Percentiles rank a stretch among this genome's conserved stretches.
Evolutionary conservation across 2,797 vertebrate genomes (phyloP).

Genomic region (Bovichtus variegatus): DNA sequence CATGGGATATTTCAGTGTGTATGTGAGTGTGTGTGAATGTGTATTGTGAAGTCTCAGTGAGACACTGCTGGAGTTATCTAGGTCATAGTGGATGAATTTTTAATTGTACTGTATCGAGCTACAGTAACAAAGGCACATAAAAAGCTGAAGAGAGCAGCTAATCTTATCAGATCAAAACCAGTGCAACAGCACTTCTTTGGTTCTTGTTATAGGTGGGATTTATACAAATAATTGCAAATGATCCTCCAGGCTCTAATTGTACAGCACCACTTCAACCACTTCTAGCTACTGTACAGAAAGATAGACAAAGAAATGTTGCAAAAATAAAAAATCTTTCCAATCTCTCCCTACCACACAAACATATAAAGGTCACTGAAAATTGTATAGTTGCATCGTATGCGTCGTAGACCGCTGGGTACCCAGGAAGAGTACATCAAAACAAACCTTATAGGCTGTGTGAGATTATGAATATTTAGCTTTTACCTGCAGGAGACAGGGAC

Average conservation of each 20-base stretch:
- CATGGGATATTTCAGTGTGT: neutral
- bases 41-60: constrained; percentile 23
- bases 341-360: neutral
- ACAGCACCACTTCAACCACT: neutral
- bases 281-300: too few relatives aligned
- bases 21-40: constrained; percentile 3
- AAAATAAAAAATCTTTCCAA: too few relatives aligned
- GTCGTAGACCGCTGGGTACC: neutral
- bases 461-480: constrained; percentile 9
- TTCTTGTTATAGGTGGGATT: constrained; percentile 23
- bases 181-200: neutral
- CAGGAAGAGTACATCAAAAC: neutral
- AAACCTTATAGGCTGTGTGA: neutral
- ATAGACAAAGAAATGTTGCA: too few relatives aligned
- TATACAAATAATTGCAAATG: constrained; percentile 6
- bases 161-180: constrained; percentile 35
- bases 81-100: constrained; percentile 69
- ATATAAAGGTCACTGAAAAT: neutral
- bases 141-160: constrained; percentile 34
- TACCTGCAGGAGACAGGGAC: neutral
- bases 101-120: constrained; percentile 57
- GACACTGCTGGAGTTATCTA: constrained; percentile 60
- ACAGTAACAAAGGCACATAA: constrained; percentile 31
- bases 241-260: constrained; percentile 14
- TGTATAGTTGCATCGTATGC: neutral